A percentile compares a stretch with the other conserved stretches of the same genome.
Conservation (phyloP, 2,888 invertebrate species). For the Chymomyza fuscimana region DNA sequence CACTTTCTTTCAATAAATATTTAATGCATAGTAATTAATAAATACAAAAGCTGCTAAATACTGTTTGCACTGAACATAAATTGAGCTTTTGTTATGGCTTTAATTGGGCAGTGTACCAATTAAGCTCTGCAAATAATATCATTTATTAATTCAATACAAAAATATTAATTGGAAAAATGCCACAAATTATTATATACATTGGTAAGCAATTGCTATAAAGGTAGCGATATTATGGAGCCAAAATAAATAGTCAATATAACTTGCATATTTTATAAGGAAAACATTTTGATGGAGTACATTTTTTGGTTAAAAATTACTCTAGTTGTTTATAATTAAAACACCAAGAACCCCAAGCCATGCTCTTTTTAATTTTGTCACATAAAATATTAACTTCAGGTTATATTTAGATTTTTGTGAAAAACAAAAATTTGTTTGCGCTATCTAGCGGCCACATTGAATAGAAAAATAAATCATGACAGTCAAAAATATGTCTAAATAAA, state of each 20-base stretch:
- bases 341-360: too few relatives aligned
- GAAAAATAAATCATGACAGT: too few relatives aligned
- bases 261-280: neutral
- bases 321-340: too few relatives aligned
- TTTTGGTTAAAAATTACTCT: too few relatives aligned
- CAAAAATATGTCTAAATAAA: too few relatives aligned
- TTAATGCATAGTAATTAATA: constrained; percentile 54
- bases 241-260: neutral
- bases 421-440: too few relatives aligned
- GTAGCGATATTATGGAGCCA: neutral
- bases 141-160: constrained; percentile 64
- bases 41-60: constrained; percentile 55
- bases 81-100: constrained; percentile 54
- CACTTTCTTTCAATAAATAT: constrained; percentile 61
- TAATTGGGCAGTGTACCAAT: constrained; percentile 46
- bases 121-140: constrained; percentile 64
- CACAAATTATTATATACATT: neutral
- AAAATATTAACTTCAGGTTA: too few relatives aligned
- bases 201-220: neutral
- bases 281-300: too few relatives aligned
- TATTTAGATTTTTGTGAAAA: too few relatives aligned
- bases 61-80: constrained; percentile 51
- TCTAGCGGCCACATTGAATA: too few relatives aligned
- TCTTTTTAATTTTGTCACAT: too few relatives aligned
- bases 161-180: neutral